phyloP scores from a whole-genome alignment of 2,888 invertebrate genomes.

The Drosophila paranaensis region DNA sequence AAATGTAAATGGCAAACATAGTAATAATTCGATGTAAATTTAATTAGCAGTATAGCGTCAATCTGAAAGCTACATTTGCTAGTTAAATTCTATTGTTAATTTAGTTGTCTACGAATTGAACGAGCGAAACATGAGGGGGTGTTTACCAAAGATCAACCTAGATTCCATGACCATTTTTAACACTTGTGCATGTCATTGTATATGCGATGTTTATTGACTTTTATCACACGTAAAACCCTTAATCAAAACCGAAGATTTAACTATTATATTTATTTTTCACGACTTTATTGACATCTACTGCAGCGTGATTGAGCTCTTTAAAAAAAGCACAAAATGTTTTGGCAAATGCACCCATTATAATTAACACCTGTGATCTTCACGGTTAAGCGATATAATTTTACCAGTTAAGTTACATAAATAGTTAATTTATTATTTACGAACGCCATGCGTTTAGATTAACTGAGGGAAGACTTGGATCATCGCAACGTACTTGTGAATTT shows the following conservation, averaged over 20 bases:
- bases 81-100: slow-evolving; percentile 20
- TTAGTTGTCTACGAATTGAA: neutral
- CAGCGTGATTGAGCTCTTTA: neutral
- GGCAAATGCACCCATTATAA: neutral
- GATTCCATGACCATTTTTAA: neutral
- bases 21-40: slow-evolving; percentile 36
- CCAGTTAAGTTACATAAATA: neutral
- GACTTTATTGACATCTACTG: neutral
- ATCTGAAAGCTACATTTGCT: slow-evolving; percentile 22
- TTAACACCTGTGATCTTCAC: neutral
- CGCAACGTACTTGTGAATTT: slow-evolving; percentile 88
- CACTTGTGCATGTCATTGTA: neutral
- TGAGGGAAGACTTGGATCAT: slow-evolving; percentile 86
- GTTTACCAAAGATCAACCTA: slow-evolving; percentile 2
- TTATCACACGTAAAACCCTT: neutral
- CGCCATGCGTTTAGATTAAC: slow-evolving; percentile 89
- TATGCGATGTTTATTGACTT: neutral
- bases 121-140: neutral
- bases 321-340: neutral
- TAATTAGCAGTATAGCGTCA: slow-evolving; percentile 49
- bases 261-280: neutral
- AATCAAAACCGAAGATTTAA: neutral
- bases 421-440: slow-evolving; percentile 68
- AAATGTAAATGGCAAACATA: slow-evolving; percentile 41
- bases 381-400: neutral